phyloP scores from a whole-genome alignment of 2,797 vertebrate species.

The Sylvilagus floridanus region DNA sequence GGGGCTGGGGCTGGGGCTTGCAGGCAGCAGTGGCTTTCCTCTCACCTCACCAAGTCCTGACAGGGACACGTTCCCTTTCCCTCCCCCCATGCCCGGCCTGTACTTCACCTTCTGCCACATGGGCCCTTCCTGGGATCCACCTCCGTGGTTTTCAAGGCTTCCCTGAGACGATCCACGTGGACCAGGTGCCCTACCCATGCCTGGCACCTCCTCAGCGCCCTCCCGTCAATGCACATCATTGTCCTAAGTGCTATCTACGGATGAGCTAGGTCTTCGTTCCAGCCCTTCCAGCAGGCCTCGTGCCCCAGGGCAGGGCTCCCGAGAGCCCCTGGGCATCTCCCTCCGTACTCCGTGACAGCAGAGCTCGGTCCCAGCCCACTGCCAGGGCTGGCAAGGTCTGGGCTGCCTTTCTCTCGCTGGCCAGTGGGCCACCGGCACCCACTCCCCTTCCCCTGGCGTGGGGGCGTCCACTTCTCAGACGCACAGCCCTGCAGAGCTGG shows the following conservation, averaged over 20 bases:
- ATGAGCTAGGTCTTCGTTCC: constrained; percentile 67
- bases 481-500: neutral
- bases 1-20: neutral
- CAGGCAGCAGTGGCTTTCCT: neutral
- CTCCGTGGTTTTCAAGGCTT: constrained; percentile 75
- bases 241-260: constrained; percentile 78
- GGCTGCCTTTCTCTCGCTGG: neutral
- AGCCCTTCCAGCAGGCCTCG: constrained; percentile 57
- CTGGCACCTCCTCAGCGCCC: constrained; percentile 55
- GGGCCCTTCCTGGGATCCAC: constrained; percentile 70
- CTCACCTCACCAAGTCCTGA: neutral
- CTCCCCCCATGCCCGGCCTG: neutral
- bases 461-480: constrained; percentile 30
- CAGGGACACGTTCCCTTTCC: neutral
- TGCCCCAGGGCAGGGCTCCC: neutral
- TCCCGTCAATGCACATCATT: constrained; percentile 56
- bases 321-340: neutral
- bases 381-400: neutral
- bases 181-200: constrained; percentile 66
- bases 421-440: neutral
- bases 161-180: constrained; percentile 79
- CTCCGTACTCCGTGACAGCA: constrained; percentile 23
- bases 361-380: neutral
- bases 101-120: constrained; percentile 55
- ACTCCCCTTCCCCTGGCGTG: constrained; percentile 18